phyloP scores from a whole-genome alignment of 2,113 vertebrate species.

The Desmodus rotundus region DNA sequence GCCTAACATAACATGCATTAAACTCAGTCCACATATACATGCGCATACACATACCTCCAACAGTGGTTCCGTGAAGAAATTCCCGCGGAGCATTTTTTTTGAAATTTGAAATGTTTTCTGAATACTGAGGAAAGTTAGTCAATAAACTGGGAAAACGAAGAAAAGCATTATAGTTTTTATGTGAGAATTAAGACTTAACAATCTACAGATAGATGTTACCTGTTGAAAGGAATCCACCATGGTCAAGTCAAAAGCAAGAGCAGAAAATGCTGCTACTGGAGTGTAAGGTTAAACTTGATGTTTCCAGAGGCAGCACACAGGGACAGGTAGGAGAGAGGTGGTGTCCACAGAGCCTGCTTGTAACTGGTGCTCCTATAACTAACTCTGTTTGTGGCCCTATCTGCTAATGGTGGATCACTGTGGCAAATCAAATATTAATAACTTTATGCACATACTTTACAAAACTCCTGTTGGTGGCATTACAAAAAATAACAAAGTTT shows the following conservation, averaged over 20 bases:
- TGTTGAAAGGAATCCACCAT: not conserved
- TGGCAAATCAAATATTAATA: not conserved
- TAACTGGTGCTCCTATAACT: not conserved
- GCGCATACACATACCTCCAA: not conserved
- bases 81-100: not conserved
- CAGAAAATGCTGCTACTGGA: not conserved
- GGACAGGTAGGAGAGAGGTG: not conserved
- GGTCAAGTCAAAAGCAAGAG: not conserved
- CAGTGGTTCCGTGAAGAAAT: not conserved
- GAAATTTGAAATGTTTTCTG: not conserved
- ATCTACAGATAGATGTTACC: not conserved
- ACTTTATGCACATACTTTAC: not conserved
- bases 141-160: not conserved
- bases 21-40: not conserved
- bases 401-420: not conserved
- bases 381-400: not conserved
- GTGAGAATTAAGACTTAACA: not conserved
- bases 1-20: not conserved
- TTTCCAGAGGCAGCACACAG: not conserved
- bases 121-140: not conserved
- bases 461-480: not conserved
- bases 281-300: not conserved
- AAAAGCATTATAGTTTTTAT: not conserved
- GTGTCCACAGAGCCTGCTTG: not conserved
- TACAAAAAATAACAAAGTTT: not conserved